Evolutionary conservation across 2,888 invertebrate species (phyloP), one percentile per base, ranked within the genome.

Genomic region (Parelbella ahira): DNA sequence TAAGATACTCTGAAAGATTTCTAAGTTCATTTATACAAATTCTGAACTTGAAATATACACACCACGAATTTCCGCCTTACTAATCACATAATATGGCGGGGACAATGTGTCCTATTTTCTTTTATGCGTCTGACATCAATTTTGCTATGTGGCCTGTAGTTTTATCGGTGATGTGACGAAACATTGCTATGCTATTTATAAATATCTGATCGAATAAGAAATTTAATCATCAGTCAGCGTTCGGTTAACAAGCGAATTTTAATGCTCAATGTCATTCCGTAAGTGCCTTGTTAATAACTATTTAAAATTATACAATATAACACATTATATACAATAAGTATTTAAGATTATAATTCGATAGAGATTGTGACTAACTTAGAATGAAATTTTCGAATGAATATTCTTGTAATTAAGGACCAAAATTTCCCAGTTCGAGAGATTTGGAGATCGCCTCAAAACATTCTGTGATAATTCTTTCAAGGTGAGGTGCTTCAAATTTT

Each of bases 381-480:
- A 32, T 32, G 32, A 41, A 33, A 6, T 30, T 27, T 41, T 12
- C 4, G 4, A 20, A 19, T n/a, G 27, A 33, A 23, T 41, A 46
- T 41, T 47, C 28, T 44, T 30, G 15, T n/a, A 46, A 41, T 38
- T 47, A 50, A 48, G 48, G 47, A 50, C 50, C 48, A 48, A 47
- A 43, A 32, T 44, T 45, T 47, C 44, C 42, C 42, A 45, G 44
- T 36, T 32, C 23, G 8, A 53, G 49, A 58, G 54, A 67, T 80
- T 84, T 86, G 86, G 78, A 86, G 76, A 54, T 63, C 53, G 59
- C 86, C 86, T 87, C 86, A 80, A 70, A 73, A 68, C 72, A 74
- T 84, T 84, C 86, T 87, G 86, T 87, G 86, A 87, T 87, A 87
- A 79, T 71, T 82, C 74, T 84, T 81, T 77, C 76, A 78, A 77